phyloP scores from a whole-genome alignment of 2,888 invertebrate genomes.

The Papilio demoleus region DNA sequence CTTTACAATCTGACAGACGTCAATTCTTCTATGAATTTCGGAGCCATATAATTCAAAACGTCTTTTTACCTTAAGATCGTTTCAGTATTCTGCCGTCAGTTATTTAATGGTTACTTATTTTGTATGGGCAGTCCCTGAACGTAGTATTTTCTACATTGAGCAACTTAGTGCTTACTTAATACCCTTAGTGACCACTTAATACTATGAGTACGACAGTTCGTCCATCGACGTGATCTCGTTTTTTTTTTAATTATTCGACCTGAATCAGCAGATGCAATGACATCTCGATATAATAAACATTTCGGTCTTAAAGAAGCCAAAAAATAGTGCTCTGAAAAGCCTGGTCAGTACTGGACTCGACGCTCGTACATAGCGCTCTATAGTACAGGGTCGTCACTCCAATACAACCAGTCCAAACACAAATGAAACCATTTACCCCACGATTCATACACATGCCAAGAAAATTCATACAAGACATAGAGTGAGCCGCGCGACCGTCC shows the following conservation, averaged over 20 bases:
- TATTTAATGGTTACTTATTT: too few relatives aligned
- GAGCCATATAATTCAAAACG: too few relatives aligned
- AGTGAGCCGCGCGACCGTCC: conserved; percentile 35
- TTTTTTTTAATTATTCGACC: not conserved
- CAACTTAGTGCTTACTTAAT: too few relatives aligned
- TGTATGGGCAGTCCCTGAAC: too few relatives aligned
- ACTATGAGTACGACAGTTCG: not conserved
- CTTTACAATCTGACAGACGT: too few relatives aligned
- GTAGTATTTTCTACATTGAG: not conserved
- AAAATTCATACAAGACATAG: conserved; percentile 41
- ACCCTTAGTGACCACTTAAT: not conserved
- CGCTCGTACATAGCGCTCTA: not conserved
- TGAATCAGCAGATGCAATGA: not conserved
- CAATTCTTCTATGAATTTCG: too few relatives aligned
- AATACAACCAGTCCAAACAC: conserved; percentile 41
- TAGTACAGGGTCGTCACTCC: not conserved
- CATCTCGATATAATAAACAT: conserved; percentile 9
- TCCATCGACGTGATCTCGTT: not conserved
- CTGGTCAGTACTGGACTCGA: conserved; percentile 2
- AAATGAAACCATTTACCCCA: conserved; percentile 43
- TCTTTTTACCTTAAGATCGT: too few relatives aligned
- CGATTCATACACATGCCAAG: conserved; percentile 34
- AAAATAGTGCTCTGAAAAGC: conserved; percentile 6
- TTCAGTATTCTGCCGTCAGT: too few relatives aligned
- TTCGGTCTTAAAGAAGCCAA: conserved; percentile 14